Base-by-base conservation (phyloP, 2,888 invertebrate genomes). In the Pollenia amentaria region DNA sequence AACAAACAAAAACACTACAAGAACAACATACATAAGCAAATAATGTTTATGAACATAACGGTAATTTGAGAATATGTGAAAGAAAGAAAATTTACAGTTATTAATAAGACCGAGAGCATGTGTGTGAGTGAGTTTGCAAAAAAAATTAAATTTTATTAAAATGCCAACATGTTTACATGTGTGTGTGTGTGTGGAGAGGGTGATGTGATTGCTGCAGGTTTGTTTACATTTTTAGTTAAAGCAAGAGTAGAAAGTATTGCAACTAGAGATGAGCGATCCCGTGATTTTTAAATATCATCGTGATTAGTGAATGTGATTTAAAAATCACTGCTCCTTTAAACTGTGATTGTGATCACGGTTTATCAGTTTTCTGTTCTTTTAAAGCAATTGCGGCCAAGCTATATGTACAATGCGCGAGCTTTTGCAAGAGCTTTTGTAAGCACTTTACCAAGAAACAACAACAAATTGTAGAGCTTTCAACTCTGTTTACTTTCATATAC, bases 121-220 rank as follows among this genome's bases (percentile, higher is more conserved):
- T 16, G n/a, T 51, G 51, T n/a, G 6, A 51, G 42, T 29, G n/a
- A 46, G 46, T 65, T 18, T 65, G 44, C 29, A 29, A 65, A 75
- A 65, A 75, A 64, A 76, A 40, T n/a, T 81, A 82, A 64, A 73
- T 86, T 82, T 82, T 73, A 82, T 78, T 78, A 82, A 78, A 44
- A 82, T 69, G 60, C 53, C 55, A 65, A 29, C n/a, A 7, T 14
- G 2, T 29, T 29, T 40, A 14, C 16, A 53, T 80, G 64, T 42
- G 11, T 57, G n/a, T 3, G 40, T 69, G 18, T 10, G 16, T 18
- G n/a, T 64, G 51, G n/a, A n/a, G n/a, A n/a, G 18, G 10, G 46
- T 42, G 6, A 3, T 46, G 2, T 29, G 29, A 3, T 29, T 29
- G 29, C 29, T 29, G 29, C 29, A 6, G 29, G 57, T 67, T 14